phyloP scores from a whole-genome alignment of 2,888 invertebrate species.

The Tenthredo amoena region DNA sequence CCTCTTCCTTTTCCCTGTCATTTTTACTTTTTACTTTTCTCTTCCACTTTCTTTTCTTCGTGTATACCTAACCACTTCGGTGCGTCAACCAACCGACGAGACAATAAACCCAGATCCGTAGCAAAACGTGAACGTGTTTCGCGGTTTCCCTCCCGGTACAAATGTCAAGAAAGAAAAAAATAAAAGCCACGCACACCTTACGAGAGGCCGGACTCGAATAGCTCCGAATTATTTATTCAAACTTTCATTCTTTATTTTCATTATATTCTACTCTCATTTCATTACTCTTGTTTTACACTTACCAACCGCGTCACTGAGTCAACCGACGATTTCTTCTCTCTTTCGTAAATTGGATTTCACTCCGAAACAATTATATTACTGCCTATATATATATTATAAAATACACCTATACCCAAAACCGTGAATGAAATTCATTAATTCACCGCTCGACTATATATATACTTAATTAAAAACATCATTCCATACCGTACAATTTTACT shows the following conservation, averaged over 20 bases:
- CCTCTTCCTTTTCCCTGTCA: not conserved
- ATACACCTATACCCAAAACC: too few relatives aligned
- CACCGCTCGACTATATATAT: not conserved
- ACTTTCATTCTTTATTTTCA: conserved; percentile 16
- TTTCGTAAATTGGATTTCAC: not conserved
- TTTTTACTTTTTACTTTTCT: not conserved
- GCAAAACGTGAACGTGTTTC: conserved; percentile 22
- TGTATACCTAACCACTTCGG: not conserved
- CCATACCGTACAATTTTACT: not conserved
- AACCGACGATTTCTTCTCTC: not conserved
- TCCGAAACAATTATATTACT: not conserved
- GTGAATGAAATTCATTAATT: conserved; percentile 12
- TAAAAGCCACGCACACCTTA: conserved; percentile 29
- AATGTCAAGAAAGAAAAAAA: conserved; percentile 17
- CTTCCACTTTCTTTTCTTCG: not conserved
- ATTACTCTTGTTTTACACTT: not conserved
- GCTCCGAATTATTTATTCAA: conserved; percentile 35
- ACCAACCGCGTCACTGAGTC: not conserved
- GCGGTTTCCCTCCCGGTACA: conserved; percentile 31
- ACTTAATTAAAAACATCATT: not conserved
- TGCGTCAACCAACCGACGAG: not conserved
- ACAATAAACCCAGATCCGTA: conserved; percentile 31
- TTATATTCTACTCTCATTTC: not conserved
- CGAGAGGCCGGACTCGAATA: not conserved
- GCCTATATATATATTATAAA: not conserved